Conservation (phyloP, 2,888 invertebrate genomes). For the Lacanobia wlatinum region DNA sequence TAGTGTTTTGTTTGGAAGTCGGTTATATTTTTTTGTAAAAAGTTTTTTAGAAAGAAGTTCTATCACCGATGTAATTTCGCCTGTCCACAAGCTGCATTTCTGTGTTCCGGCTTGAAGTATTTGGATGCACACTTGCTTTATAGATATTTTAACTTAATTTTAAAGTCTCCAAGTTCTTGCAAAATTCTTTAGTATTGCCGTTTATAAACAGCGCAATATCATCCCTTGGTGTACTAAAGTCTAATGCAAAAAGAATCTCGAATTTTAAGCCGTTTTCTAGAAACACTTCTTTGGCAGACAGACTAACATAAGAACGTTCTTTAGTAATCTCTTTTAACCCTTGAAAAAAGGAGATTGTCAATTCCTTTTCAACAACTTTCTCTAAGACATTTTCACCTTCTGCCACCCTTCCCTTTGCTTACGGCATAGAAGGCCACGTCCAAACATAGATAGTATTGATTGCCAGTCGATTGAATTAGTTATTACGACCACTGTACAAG, state of each 20-base stretch:
- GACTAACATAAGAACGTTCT: not conserved
- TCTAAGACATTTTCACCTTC: conserved; percentile 22
- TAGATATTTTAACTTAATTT: too few species aligned
- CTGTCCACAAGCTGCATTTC: not conserved
- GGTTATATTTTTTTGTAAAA: too few species aligned
- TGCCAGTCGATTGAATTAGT: conserved; percentile 59
- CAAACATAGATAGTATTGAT: conserved; percentile 62
- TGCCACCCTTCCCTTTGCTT: not conserved
- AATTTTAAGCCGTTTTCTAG: not conserved
- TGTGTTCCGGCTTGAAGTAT: not conserved
- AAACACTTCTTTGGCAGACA: not conserved
- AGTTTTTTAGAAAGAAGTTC: not conserved
- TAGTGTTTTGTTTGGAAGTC: too few species aligned
- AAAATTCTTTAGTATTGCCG: too few species aligned
- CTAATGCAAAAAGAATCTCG: not conserved
- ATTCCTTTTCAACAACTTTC: not conserved
- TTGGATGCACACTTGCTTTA: too few species aligned
- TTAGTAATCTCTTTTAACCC: not conserved
- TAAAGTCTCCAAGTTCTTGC: too few species aligned
- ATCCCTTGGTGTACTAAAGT: not conserved
- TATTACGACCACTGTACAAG: conserved; percentile 44
- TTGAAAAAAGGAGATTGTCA: not conserved
- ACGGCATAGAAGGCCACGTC: conserved; percentile 29
- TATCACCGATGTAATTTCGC: too few species aligned
- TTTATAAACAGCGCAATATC: too few species aligned